Base-by-base conservation (phyloP, 1,140 invertebrate genomes). In the Leguminivora glycinivorella region DNA sequence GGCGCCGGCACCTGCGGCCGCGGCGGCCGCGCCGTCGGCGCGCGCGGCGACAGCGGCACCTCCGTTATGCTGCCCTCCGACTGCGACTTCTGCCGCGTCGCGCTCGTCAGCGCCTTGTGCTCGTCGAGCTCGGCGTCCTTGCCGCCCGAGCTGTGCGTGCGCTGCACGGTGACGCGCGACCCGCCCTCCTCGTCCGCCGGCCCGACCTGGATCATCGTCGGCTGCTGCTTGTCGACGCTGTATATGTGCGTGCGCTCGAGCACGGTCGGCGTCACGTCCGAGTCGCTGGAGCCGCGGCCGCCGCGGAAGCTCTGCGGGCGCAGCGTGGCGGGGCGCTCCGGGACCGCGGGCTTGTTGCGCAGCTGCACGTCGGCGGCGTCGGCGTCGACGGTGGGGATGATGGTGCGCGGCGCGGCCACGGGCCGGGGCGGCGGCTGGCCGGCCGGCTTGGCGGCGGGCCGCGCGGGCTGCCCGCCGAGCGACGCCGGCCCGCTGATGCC, bases 181-280 rank as follows among this genome's bases (percentile, higher is more conserved):
- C 72, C 71, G 4, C 72, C 74, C 6, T 58, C 43, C 4, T 77
- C 72, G 47, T 22, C 25, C 24, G 67, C 47, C 24, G 56, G 80
- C 24, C 87, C 92, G 79, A 92, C 93, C 80, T 94, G 93, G 75
- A 95, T 94, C 80, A 95, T 93, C 71, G 94, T 94, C 69, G 95
- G 94, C 85, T 95, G 94, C 68, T 95, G 94, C 83, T 95, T 95
- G 75, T 95, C 94, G 70, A 95, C 94, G 4, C 92, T 93, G 85
- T 95, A 95, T 74, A 95, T 91, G 75, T 95, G 94, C 40, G 94
- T 93, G 74, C 94, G 92, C 84, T 95, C 94, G 73, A 95, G 83
- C 43, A 93, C 92, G 17, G 91, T 80, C 77, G 92, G 93, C 85
- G 84, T 70, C 4, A 76, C 56, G 12, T 83, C 83, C 1, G 82